These are phyloP conservation scores for Apogon hyalosoma DNA, from an alignment of 2,797 vertebrate genomes.

Conservation along the genomic window DNA sequence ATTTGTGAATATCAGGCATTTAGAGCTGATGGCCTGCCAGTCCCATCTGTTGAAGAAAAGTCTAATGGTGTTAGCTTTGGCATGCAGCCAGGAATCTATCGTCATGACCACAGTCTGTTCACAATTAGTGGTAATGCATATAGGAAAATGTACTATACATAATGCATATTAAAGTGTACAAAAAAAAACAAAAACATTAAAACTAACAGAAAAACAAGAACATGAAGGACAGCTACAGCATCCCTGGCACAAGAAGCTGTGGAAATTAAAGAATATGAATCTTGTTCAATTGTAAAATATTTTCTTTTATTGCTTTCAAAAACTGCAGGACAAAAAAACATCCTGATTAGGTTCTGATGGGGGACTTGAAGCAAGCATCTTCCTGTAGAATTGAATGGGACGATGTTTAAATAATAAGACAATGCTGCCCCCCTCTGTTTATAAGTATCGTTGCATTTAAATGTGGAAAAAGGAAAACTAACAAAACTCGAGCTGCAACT, in stretches of 20 bases:
- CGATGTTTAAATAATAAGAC: conserved; percentile 15
- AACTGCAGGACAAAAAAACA: conserved; percentile 9
- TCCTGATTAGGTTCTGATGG: conserved; percentile 9
- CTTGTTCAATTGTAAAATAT: background rate
- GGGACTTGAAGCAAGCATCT: conserved; percentile 15
- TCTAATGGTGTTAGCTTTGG: conserved; percentile 55
- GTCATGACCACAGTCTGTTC: conserved; percentile 49
- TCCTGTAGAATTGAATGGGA: conserved; percentile 20
- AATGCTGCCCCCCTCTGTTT: conserved; percentile 73
- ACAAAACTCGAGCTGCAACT: background rate
- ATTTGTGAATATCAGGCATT: conserved; percentile 55
- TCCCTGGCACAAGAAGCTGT: background rate
- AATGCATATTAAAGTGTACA: conserved; percentile 7
- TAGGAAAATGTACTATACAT: conserved; percentile 36
- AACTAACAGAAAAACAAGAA: conserved; percentile 3
- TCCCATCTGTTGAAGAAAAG: conserved; percentile 63
- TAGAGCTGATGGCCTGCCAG: conserved; percentile 46
- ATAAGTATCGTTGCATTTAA: background rate
- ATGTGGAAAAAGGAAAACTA: background rate
- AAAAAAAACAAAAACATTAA: conserved; percentile 28
- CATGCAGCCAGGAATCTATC: conserved; percentile 46
- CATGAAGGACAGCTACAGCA: conserved; percentile 17
- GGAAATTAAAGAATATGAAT: background rate
- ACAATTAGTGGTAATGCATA: conserved; percentile 47
- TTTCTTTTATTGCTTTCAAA: conserved; percentile 5